Base-by-base conservation (phyloP, 2,113 vertebrate genomes). In the Pristiophorus japonicus region DNA sequence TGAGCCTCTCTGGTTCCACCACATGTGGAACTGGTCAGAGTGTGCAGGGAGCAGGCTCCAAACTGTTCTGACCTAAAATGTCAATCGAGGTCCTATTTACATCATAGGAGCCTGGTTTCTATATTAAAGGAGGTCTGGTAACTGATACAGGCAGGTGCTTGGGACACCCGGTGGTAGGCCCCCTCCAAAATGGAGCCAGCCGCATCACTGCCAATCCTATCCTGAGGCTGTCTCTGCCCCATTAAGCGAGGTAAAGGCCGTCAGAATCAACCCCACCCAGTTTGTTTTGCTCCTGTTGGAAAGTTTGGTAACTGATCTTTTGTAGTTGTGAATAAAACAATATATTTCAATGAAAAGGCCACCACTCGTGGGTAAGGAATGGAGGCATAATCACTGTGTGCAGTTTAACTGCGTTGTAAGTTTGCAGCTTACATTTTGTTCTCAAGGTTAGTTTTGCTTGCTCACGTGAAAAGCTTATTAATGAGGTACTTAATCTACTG, bases 401-500 rank as follows among this genome's bases (percentile, higher is more conserved):
- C 42, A 18, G 59, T 92, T 10, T 63, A 59, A 90, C 27, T 24
- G 24, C 27, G 16, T 59, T 38, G 59, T 22, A 34, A 92, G 34
- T 62, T 63, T 18, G 55, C 51, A 91, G 30, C 51, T 62, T 91
- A 59, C 10, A 91, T 18, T 34, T 91, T 91, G 27, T 92, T 63
- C 88, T 38, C 62, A 62, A 92, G 59, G 88, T 63, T 63, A 92
- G 16, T 63, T 92, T 92, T 38, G 34, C 30, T 22, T 65, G 65
- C 88, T 92, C 88, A 92, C n/a, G 59, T 63, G 88, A 65, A 34
- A 92, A 92, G 30, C 4, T 63, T 92, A 38, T 63, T 92, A 92
- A 92, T 63, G 18, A 92, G 34, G 30, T 63, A 65, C 59, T 92
- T 92, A 92, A 65, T 92, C 88, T 62, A 91, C 30, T 92, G 59